Conservation (phyloP, 1,140 invertebrate genomes). For the Medauroidea extradentata region DNA sequence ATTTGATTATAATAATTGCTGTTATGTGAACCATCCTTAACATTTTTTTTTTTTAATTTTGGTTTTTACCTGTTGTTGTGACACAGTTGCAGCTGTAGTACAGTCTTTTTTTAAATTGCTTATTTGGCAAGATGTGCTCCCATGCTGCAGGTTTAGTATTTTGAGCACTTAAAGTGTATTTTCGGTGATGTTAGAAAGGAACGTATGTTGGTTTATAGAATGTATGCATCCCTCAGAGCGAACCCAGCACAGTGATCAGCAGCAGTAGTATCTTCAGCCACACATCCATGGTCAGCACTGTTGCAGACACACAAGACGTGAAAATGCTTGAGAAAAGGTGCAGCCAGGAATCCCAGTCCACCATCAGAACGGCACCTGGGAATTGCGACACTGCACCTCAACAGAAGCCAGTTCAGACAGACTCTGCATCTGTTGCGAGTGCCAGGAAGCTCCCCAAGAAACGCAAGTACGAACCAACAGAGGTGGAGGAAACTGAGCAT, state of each 20-base stretch:
- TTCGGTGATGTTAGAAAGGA: too few relatives aligned
- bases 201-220: too few relatives aligned
- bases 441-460: constrained; percentile 76
- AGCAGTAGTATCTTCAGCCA: not conserved
- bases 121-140: too few relatives aligned
- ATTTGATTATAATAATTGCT: not conserved
- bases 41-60: too few relatives aligned
- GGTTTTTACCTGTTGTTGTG: too few relatives aligned
- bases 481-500: constrained; percentile 61
- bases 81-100: too few relatives aligned
- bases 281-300: not conserved
- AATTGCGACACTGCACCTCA: not conserved
- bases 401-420: not conserved
- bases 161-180: too few relatives aligned
- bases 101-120: too few relatives aligned
- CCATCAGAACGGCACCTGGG: not conserved
- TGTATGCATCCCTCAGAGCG: too few relatives aligned
- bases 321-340: constrained; percentile 15
- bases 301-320: not conserved
- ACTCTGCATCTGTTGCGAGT: constrained; percentile 19
- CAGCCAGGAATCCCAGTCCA: constrained; percentile 20
- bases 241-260: not conserved
- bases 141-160: too few relatives aligned
- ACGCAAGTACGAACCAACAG: constrained; percentile 79
- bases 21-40: not conserved